A percentile compares a stretch with the other conserved stretches of the same genome.
Conservation (phyloP, 2,113 vertebrate species). For the Salvelinus namaycush region DNA sequence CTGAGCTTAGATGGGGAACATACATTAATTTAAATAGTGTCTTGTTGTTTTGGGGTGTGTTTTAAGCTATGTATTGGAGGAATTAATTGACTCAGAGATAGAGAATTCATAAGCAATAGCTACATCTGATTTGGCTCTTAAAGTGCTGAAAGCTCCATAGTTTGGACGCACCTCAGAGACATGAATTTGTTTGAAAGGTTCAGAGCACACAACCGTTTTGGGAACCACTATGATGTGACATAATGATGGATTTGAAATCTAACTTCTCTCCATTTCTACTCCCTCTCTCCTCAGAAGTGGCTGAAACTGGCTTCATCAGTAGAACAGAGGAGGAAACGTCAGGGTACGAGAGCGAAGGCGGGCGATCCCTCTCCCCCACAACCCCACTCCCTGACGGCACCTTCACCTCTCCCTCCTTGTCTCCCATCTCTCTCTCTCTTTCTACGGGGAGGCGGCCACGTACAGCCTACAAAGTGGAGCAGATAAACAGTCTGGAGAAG, state of each 20-base stretch:
- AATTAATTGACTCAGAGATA: too few species aligned
- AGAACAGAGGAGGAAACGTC: conserved; percentile 75
- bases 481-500: conserved; percentile 73
- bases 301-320: conserved; percentile 63
- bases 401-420: conserved; percentile 2
- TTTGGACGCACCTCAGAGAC: too few species aligned
- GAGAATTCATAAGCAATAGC: too few species aligned
- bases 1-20: not conserved
- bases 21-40: not conserved
- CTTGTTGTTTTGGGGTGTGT: not conserved
- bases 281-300: conserved; percentile 25
- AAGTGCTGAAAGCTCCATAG: too few species aligned
- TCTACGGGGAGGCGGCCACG: conserved; percentile 66
- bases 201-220: too few species aligned
- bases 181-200: too few species aligned
- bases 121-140: too few species aligned
- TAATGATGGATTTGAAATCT: too few species aligned
- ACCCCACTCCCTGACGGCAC: not conserved
- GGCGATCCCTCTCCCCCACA: conserved; percentile 59
- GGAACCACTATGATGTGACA: too few species aligned
- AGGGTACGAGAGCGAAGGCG: conserved; percentile 75
- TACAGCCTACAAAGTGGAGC: conserved; percentile 76
- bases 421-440: conserved; percentile 33
- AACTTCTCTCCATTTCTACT: too few species aligned
- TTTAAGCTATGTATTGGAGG: not conserved